Base-by-base conservation (phyloP, 2,113 vertebrate genomes). In the Marmota monax region DNA sequence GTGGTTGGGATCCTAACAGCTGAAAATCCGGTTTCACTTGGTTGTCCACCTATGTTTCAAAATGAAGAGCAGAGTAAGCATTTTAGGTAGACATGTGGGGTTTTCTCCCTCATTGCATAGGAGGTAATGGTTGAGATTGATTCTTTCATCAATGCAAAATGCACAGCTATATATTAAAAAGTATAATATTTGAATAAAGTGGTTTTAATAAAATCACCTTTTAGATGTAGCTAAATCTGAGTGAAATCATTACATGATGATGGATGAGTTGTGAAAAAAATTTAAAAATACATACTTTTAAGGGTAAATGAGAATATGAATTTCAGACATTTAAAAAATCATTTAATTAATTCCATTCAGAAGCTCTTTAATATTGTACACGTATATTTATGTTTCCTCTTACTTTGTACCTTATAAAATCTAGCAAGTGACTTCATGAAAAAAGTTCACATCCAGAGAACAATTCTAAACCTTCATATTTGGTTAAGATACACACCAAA, bases 261-360 rank as follows among this genome's bases (percentile, higher is more conserved):
- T 67, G 14, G 84, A 20, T 80, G 53, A 70, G 32, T 83, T 48
- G 13, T 80, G n/a, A 73, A 63, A 87, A 27, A 51, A 34, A 14
- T 4, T 32, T 39, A 23, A 53, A 39, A 45, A 29, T 93, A 58
- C n/a, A 42, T 12, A 76, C 45, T 69, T 85, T 85, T 65, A 84
- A 76, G 3, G 17, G 10, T 34, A 94, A 76, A 56, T 94, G 65
- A 80, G 12, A 76, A 58, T 23, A 5, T 23, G 34, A 70, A 65
- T 82, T 65, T 84, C 65, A 63, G 32, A 96, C 72, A 80, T 56
- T 65, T 84, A 92, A 85, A 82, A 91, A 92, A 61, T 93, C 29
- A 82, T 91, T 88, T 51, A 87, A 69, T 90, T 76, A 86, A 14
- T 86, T 45, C 92, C 39, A 83, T 76, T 83, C 37, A 83, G 74